phyloP scores from a whole-genome alignment of 2,888 invertebrate species.

The Elmis aenea region DNA sequence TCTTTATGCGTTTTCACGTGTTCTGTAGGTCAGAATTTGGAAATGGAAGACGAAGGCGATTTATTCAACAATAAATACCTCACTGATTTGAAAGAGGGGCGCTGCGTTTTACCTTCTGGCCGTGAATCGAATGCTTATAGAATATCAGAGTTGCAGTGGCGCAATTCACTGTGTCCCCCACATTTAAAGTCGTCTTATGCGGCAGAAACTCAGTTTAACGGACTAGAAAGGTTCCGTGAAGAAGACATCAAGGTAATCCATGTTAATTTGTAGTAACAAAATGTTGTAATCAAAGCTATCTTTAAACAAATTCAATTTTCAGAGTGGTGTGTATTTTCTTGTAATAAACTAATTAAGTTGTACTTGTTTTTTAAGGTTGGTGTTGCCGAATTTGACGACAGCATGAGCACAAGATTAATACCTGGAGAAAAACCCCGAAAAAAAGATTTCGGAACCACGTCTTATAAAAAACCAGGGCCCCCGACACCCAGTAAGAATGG shows the following conservation, averaged over 20 bases:
- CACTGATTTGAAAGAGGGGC: constrained; percentile 59
- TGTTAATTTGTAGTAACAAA: constrained; percentile 1
- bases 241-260: constrained; percentile 61
- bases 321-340: background rate
- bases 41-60: constrained; percentile 83
- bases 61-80: constrained; percentile 78
- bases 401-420: constrained; percentile 42
- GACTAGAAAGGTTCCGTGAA: constrained; percentile 52
- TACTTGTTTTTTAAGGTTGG: constrained; percentile 32
- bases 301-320: background rate
- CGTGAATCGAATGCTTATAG: constrained; percentile 40
- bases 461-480: constrained; percentile 80
- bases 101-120: constrained; percentile 41
- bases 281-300: constrained; percentile 1
- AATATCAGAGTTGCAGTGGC: constrained; percentile 67
- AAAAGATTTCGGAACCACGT: constrained; percentile 63
- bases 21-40: constrained; percentile 46
- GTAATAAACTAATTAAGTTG: no score
- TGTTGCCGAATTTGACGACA: constrained; percentile 41
- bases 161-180: constrained; percentile 79
- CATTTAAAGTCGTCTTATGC: constrained; percentile 83
- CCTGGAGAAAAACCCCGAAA: constrained; percentile 47
- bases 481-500: constrained; percentile 84
- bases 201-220: constrained; percentile 69
- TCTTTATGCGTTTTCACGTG: no score